A percentile compares a stretch with the other conserved stretches of the same genome.
phyloP scores from a whole-genome alignment of 2,113 vertebrate species.

The Anas platyrhynchos region DNA sequence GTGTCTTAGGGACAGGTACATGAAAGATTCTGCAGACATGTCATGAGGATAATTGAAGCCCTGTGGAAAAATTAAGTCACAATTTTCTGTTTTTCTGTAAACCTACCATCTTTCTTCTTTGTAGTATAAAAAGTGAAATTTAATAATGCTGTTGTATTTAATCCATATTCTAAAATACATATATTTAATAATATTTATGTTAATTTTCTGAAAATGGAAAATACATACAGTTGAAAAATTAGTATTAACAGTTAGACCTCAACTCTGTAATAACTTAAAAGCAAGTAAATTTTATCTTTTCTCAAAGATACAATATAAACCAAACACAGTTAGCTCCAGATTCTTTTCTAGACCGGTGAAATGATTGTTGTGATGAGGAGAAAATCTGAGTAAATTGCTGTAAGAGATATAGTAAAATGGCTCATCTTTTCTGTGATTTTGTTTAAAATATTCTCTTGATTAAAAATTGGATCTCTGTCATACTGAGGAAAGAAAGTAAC shows the following conservation, averaged over 20 bases:
- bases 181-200: neutral
- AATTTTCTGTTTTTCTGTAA: neutral
- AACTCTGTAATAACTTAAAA: neutral
- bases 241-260: neutral
- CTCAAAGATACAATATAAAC: neutral
- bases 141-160: neutral
- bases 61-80: neutral
- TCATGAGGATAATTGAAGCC: neutral
- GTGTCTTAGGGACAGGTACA: neutral
- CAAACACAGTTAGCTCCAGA: neutral
- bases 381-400: neutral
- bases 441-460: neutral
- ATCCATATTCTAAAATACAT: neutral
- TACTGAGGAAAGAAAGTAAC: neutral
- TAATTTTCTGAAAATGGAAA: neutral
- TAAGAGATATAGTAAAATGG: neutral
- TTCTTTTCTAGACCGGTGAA: neutral
- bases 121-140: neutral
- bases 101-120: neutral
- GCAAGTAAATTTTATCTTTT: neutral
- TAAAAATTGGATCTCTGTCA: neutral
- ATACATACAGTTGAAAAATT: neutral
- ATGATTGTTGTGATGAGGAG: neutral
- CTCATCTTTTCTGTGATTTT: neutral
- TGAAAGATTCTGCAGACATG: conserved; percentile 12